Evolutionary conservation across 2,888 invertebrate species (phyloP).

Genomic region (Anarsia innoxiella): DNA sequence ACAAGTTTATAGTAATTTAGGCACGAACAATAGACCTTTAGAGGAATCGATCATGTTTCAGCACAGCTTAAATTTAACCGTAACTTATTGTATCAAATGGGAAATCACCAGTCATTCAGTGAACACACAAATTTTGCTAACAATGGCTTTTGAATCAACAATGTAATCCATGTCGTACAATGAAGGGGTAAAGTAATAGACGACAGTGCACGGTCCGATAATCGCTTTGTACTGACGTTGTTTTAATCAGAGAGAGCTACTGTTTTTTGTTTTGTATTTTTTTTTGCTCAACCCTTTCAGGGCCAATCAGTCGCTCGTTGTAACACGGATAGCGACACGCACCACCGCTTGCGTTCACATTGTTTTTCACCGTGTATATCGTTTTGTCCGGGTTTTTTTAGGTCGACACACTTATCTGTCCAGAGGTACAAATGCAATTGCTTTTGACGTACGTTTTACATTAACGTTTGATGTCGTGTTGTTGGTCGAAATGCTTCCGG

Average conservation of each 20-base stretch:
- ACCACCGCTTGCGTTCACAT: constrained; percentile 33
- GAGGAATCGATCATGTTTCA: background rate
- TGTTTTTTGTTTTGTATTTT: constrained; percentile 30
- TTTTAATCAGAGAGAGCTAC: constrained; percentile 56
- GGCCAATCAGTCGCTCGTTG: constrained; percentile 60
- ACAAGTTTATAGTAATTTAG: background rate
- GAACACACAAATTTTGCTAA: constrained; percentile 7
- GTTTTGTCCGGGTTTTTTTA: constrained; percentile 25
- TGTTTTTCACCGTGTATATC: constrained; percentile 25
- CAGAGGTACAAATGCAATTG: constrained; percentile 26
- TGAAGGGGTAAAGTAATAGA: constrained; percentile 38
- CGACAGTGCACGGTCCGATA: constrained; percentile 52
- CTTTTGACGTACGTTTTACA: constrained; percentile 17
- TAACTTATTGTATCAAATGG: constrained; percentile 3
- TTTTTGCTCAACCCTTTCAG: constrained; percentile 53
- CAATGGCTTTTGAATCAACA: constrained; percentile 13
- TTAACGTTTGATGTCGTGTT: constrained; percentile 1
- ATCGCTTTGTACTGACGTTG: constrained; percentile 57
- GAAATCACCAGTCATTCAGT: constrained; percentile 4
- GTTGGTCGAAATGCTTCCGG: no score
- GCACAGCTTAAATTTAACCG: background rate
- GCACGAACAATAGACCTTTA: background rate
- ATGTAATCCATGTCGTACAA: constrained; percentile 15
- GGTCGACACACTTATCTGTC: constrained; percentile 27
- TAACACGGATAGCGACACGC: constrained; percentile 49